Conservation (phyloP, 2,888 invertebrate genomes). For the Cacoxenus indagator region DNA sequence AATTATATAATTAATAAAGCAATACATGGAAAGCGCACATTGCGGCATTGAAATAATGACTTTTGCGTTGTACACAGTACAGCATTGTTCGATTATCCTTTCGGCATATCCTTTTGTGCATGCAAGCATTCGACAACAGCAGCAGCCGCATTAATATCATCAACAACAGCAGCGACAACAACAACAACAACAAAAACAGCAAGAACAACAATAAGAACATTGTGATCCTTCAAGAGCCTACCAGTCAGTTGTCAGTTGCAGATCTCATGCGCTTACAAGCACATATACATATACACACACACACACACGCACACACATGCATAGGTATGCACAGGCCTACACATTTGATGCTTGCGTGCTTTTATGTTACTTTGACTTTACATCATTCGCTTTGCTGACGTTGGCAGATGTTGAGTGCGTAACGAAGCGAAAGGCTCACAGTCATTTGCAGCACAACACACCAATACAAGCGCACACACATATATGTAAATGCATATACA, state of each 20-base stretch:
- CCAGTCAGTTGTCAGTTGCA: conserved; percentile 24
- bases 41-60: conserved; percentile 16
- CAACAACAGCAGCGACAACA: not conserved
- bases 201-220: not conserved
- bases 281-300: not conserved
- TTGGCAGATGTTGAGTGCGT: conserved; percentile 4
- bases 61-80: conserved; percentile 14
- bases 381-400: not conserved
- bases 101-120: conserved; percentile 7
- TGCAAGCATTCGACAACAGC: conserved; percentile 15
- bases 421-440: not conserved
- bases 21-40: conserved; percentile 16
- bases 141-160: not conserved
- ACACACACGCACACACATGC: not conserved
- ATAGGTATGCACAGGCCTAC: not conserved
- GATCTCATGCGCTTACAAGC: not conserved
- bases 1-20: conserved; percentile 31
- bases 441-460: not conserved
- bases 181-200: not conserved
- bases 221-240: not conserved
- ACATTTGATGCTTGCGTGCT: not conserved
- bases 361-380: conserved; percentile 20
- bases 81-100: not conserved
- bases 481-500: not conserved
- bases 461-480: not conserved